These are phyloP conservation scores for Aphrophora alni DNA, from an alignment of 2,888 invertebrate species.

Conservation along the genomic window DNA sequence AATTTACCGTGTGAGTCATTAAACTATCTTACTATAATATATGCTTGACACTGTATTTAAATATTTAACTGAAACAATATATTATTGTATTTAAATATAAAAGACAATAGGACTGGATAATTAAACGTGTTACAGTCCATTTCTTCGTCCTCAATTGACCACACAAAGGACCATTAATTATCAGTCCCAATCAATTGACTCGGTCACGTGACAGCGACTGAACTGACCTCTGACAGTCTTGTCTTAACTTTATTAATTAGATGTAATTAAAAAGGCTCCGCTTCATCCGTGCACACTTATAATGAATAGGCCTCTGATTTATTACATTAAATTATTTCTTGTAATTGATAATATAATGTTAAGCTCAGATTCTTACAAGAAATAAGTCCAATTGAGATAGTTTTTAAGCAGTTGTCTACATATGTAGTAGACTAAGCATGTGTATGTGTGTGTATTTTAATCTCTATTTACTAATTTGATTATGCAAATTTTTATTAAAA, in stretches of 20 bases:
- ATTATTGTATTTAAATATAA: background rate
- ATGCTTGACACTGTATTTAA: background rate
- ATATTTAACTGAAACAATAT: background rate
- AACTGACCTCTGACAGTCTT: background rate
- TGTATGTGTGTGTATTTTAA: no score
- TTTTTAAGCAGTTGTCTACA: no score
- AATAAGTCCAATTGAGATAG: no score
- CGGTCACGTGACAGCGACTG: background rate
- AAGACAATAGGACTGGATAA: background rate
- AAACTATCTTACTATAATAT: background rate
- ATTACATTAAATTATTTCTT: no score
- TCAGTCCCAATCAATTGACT: background rate
- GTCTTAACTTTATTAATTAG: background rate
- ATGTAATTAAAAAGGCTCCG: background rate
- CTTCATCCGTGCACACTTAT: background rate
- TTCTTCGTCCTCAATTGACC: background rate
- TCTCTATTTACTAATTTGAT: no score
- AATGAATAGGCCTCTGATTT: background rate
- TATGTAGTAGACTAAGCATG: no score
- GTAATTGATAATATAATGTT: no score
- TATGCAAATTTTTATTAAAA: no score
- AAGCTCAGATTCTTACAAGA: no score
- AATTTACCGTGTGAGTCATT: no score
- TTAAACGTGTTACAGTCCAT: no score
- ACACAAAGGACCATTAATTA: conserved; percentile 4